Percentiles rank a stretch among this genome's conserved stretches.
Evolutionary conservation across 2,113 vertebrate species (phyloP).

Genomic region (Morone saxatilis): DNA sequence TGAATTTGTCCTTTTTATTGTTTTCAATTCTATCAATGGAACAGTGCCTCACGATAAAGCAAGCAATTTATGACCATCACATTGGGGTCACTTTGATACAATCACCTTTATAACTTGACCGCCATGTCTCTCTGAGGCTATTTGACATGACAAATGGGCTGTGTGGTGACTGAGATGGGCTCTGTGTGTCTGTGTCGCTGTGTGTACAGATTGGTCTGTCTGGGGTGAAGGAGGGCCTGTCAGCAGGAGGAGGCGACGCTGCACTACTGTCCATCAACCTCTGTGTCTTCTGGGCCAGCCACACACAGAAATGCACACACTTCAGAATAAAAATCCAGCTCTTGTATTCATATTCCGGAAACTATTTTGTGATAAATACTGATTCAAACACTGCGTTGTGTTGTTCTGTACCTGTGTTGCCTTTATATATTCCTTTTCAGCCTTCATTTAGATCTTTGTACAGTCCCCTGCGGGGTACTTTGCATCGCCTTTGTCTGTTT

Average conservation of each 20-base stretch:
- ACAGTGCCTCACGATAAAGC: conserved; percentile 42
- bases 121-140: conserved; percentile 58
- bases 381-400: neutral
- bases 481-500: conserved; percentile 39
- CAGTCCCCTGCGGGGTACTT: neutral
- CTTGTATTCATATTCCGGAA: conserved; percentile 3
- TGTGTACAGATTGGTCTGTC: conserved; percentile 81
- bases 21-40: conserved; percentile 43
- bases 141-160: conserved; percentile 76
- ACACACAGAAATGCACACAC: neutral
- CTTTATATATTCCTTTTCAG: conserved; percentile 5
- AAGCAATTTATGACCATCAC: conserved; percentile 68
- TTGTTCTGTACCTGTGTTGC: conserved; percentile 31
- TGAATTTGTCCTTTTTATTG: conserved; percentile 6
- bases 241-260: conserved; percentile 56
- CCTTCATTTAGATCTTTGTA: conserved; percentile 17
- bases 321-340: neutral
- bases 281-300: conserved; percentile 46
- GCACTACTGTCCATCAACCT: conserved; percentile 70
- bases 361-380: conserved; percentile 51
- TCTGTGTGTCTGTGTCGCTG: conserved; percentile 67
- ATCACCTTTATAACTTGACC: conserved; percentile 73
- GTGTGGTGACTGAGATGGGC: conserved; percentile 66
- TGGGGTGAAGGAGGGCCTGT: conserved; percentile 74
- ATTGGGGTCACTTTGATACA: conserved; percentile 74